Evolutionary conservation across 2,797 vertebrate species (phyloP).

Genomic region (Acipenser oxyrinchus): DNA sequence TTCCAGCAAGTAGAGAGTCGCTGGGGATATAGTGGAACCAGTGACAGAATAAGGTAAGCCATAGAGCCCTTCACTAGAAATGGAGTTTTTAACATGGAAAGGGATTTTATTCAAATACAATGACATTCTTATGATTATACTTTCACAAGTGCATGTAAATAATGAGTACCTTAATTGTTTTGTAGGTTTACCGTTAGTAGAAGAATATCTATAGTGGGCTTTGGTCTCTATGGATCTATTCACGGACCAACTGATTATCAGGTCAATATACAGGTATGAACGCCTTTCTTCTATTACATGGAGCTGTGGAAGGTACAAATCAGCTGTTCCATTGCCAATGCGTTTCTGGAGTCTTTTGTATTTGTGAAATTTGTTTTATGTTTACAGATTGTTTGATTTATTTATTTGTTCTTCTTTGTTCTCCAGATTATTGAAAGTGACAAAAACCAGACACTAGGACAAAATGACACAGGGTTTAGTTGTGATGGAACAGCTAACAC

Average conservation of each 20-base stretch:
- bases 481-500: slow-evolving; percentile 90
- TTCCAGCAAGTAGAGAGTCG: no score
- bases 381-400: not conserved
- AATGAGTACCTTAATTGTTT: not conserved
- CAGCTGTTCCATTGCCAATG: no score
- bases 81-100: no score
- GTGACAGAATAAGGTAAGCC: no score
- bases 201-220: slow-evolving; percentile 66
- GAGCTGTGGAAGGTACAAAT: no score
- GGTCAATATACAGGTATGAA: slow-evolving; percentile 67
- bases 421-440: slow-evolving; percentile 67
- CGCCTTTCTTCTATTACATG: not conserved
- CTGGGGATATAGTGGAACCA: no score
- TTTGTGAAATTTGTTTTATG: not conserved
- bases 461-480: slow-evolving; percentile 78
- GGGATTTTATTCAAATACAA: no score
- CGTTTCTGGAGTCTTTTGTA: no score
- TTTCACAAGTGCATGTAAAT: no score
- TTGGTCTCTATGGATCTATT: slow-evolving; percentile 69
- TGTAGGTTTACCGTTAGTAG: slow-evolving; percentile 63
- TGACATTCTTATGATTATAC: no score
- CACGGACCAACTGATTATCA: slow-evolving; percentile 69
- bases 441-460: slow-evolving; percentile 64
- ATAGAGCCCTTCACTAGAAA: no score
- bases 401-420: slow-evolving; percentile 11